A percentile compares a stretch with the other conserved stretches of the same genome.
These are phyloP conservation scores for Fragum fragum DNA, from an alignment of 2,888 invertebrate species.

Conservation along the genomic window DNA sequence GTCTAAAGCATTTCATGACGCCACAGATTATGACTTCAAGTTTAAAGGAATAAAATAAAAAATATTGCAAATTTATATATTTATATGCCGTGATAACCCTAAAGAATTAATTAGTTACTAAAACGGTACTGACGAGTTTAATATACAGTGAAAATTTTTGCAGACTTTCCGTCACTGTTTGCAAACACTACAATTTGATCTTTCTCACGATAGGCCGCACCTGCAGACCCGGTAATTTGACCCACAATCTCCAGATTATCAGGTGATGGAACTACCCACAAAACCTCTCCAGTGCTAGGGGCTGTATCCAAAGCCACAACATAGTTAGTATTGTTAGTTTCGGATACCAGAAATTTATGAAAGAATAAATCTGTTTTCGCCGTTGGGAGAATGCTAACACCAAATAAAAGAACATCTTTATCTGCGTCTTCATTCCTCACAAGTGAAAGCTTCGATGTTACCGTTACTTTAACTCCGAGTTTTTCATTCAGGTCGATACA, in stretches of 20 bases:
- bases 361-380: background rate
- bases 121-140: too few relatives aligned
- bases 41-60: too few relatives aligned
- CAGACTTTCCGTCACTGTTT: conserved; percentile 28
- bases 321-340: background rate
- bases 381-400: conserved; percentile 22
- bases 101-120: too few relatives aligned
- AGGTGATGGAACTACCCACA: conserved; percentile 50
- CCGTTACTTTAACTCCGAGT: background rate
- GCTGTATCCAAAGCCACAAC: conserved; percentile 48
- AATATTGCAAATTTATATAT: too few relatives aligned
- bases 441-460: conserved; percentile 63
- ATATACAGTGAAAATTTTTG: conserved; percentile 46
- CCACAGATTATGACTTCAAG: too few relatives aligned
- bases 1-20: too few relatives aligned
- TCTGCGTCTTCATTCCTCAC: conserved; percentile 39
- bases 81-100: too few relatives aligned
- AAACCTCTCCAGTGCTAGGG: background rate
- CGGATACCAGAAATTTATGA: background rate
- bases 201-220: background rate
- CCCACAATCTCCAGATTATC: conserved; percentile 44
- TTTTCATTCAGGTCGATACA: conserved; percentile 17
- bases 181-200: conserved; percentile 52
- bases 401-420: conserved; percentile 61
- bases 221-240: conserved; percentile 48